Evolutionary conservation across 1,140 invertebrate genomes (phyloP).

Genomic region (Pinna nobilis): DNA sequence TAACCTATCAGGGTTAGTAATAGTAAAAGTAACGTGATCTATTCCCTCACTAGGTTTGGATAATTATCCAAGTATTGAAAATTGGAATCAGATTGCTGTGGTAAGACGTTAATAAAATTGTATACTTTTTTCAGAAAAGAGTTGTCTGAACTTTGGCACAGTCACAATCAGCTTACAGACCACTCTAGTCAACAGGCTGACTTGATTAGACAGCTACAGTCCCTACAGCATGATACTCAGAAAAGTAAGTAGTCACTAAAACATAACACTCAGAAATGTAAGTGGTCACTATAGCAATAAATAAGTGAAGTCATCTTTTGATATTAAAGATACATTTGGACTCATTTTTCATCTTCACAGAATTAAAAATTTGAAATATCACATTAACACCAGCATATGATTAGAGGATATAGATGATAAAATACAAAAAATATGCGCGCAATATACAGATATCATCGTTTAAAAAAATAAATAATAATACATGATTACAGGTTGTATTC

Average conservation of each 20-base stretch:
- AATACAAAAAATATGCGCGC: too few species aligned
- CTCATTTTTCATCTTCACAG: too few species aligned
- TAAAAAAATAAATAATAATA: too few species aligned
- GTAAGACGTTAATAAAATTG: not conserved
- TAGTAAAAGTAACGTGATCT: too few species aligned
- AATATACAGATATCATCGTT: too few species aligned
- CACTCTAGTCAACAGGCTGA: conserved; percentile 70
- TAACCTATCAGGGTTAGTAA: too few species aligned
- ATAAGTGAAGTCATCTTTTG: not conserved
- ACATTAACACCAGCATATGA: too few species aligned
- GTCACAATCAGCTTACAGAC: conserved; percentile 68
- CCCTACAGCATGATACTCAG: conserved; percentile 71
- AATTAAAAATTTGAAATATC: too few species aligned
- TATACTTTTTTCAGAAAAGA: conserved; percentile 51
- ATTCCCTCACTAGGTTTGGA: not conserved
- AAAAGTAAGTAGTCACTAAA: conserved; percentile 62
- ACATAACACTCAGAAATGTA: not conserved
- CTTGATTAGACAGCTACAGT: conserved; percentile 70
- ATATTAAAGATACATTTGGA: too few species aligned
- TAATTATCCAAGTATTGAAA: not conserved
- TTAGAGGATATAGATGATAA: too few species aligned
- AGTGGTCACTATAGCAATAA: too few species aligned
- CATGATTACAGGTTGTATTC: too few species aligned
- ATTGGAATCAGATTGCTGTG: not conserved
- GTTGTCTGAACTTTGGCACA: conserved; percentile 66